Conservation (phyloP, 53 echinoderm and acorn worm species). For the Henricia sp. region DNA sequence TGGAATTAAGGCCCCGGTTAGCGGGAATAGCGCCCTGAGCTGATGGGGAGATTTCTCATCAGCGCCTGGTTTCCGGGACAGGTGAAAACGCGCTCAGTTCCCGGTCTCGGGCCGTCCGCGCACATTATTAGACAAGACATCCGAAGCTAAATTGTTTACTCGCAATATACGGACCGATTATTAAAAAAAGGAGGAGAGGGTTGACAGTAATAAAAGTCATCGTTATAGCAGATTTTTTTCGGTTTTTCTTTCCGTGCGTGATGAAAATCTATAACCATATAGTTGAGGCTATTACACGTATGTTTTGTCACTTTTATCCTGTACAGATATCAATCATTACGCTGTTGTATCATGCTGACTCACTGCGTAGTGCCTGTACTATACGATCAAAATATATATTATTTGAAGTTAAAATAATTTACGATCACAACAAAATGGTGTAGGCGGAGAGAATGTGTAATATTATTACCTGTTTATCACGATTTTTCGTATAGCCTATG, state of each 20-base stretch:
- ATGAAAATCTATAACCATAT: slow-evolving; percentile 44
- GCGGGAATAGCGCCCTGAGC: slow-evolving; percentile 26
- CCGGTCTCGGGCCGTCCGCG: neutral
- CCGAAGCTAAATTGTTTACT: slow-evolving; percentile 51
- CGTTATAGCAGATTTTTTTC: neutral
- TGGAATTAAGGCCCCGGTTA: slow-evolving; percentile 43
- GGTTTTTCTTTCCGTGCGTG: slow-evolving; percentile 1
- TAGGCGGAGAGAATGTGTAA: no score
- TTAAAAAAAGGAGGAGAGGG: neutral
- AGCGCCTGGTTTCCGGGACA: slow-evolving; percentile 52
- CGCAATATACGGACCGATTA: slow-evolving; percentile 12
- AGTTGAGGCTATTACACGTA: slow-evolving; percentile 37
- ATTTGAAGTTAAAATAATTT: no score
- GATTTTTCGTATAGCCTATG: no score
- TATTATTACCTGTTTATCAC: no score
- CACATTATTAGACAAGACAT: slow-evolving; percentile 22
- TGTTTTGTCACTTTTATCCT: slow-evolving; percentile 19
- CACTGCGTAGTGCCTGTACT: no score
- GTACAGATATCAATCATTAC: slow-evolving; percentile 21
- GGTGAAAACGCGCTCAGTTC: slow-evolving; percentile 38
- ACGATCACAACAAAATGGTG: no score
- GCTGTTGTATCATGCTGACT: slow-evolving; percentile 12
- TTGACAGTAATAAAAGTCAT: neutral
- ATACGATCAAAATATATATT: no score
- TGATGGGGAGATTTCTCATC: slow-evolving; percentile 63